Evolutionary conservation across 2,113 vertebrate species (phyloP).

Genomic region (Tylochromis polylepis): DNA sequence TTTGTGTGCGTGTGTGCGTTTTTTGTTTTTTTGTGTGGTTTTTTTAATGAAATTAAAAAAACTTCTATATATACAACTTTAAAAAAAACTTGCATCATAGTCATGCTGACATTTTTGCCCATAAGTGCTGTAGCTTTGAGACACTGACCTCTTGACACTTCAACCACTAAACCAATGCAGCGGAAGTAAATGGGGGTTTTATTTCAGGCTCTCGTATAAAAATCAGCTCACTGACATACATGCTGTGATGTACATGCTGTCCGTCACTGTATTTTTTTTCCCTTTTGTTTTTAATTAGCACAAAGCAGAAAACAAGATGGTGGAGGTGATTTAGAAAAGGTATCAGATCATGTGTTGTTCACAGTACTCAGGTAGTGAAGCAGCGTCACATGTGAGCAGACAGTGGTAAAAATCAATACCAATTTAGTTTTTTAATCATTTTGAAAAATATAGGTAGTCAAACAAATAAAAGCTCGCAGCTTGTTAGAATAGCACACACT

Average conservation of each 20-base stretch:
- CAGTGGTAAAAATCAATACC: neutral
- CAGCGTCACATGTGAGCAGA: neutral
- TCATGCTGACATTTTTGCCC: neutral
- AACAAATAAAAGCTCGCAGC: neutral
- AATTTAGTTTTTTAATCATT: neutral
- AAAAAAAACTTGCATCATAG: neutral
- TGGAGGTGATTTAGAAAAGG: accelerated
- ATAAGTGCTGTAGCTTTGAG: neutral
- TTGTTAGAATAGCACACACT: neutral
- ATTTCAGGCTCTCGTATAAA: neutral
- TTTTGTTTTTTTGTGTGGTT: neutral
- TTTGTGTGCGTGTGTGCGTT: neutral
- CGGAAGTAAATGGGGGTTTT: neutral
- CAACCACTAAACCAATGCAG: neutral
- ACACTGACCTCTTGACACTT: neutral
- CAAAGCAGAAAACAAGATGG: neutral
- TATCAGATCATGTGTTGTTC: neutral
- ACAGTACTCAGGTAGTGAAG: accelerated
- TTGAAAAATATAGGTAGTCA: neutral
- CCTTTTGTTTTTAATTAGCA: neutral
- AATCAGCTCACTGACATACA: neutral
- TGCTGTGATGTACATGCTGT: neutral
- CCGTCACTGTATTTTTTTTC: neutral
- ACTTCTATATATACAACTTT: neutral
- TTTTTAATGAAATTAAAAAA: neutral